A percentile compares a stretch with the other conserved stretches of the same genome.
Conservation (phyloP, 2,113 vertebrate species). For the Petromus typicus region DNA sequence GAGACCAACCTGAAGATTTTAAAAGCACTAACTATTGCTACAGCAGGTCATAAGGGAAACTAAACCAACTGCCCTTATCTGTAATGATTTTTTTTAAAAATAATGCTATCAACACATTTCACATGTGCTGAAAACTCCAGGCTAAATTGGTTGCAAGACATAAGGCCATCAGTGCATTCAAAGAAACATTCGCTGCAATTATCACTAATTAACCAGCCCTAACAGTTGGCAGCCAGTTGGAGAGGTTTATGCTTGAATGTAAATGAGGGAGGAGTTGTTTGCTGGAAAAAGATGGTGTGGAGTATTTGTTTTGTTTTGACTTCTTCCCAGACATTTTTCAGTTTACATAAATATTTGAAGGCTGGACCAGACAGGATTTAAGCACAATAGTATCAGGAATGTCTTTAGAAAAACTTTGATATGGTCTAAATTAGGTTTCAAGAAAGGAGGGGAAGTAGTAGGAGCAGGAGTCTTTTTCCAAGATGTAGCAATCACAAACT, state of each 20-base stretch:
- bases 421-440: constrained; percentile 81
- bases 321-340: constrained; percentile 87
- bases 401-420: constrained; percentile 84
- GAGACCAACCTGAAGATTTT: constrained; percentile 1
- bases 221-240: constrained; percentile 72
- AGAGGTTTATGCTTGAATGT: constrained; percentile 69
- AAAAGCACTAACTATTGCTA: constrained; percentile 43
- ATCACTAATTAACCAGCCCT: constrained; percentile 79
- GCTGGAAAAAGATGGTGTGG: constrained; percentile 70
- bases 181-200: constrained; percentile 75
- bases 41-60: background rate
- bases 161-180: constrained; percentile 67
- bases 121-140: constrained; percentile 57
- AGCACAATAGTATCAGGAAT: constrained; percentile 86
- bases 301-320: constrained; percentile 84
- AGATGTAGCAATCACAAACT: no score
- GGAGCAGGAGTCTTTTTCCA: background rate
- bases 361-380: constrained; percentile 88
- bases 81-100: background rate
- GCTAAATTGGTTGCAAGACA: constrained; percentile 69
- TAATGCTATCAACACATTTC: constrained; percentile 67
- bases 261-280: constrained; percentile 72
- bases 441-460: background rate
- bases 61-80: constrained; percentile 47
- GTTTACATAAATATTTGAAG: constrained; percentile 89